Base-by-base conservation (phyloP, 92 coral and sea anemone species). In the Porites divaricata region DNA sequence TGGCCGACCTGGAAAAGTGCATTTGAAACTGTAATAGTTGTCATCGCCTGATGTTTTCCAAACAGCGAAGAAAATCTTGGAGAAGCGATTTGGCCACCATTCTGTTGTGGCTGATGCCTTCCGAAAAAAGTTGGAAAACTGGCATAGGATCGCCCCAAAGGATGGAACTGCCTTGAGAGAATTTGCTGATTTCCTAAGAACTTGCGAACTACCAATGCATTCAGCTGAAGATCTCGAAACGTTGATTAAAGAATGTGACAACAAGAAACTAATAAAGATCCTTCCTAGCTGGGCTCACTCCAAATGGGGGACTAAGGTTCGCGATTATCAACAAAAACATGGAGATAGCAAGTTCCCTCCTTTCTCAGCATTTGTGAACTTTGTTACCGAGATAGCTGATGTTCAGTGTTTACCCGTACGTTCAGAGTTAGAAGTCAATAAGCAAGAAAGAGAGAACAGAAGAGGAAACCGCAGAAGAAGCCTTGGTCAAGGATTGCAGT, bases 281-380 rank as follows among this genome's bases (percentile, higher is more conserved):
- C n/a, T 89, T 11, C 89, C 92, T 0, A 89, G 73, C 80, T 89
- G 92, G 92, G 80, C 79, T 11, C 91, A 86, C 52, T 77, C 88
- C 24, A 87, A 91, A 41, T 90, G 92, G 94, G 81, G 88, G 1
- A 61, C 68, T 24, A 90, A 24, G 20, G 92, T 89, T 15, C 84
- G 89, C 48, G 87, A 80, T 9, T 90, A 66, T 54, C 90, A 85
- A 51, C 23, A 13, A n/a, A 80, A 81, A 74, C 72, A 77, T 76
- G 92, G 92, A 4, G 92, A 89, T 22, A 53, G 24, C 59, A 77
- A 78, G 54, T 89, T 89, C 53, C 89, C 84, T 20, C 92, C 92
- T 4, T 89, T 89, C 23, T 28, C 69, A 9, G 83, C 79, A 19
- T 89, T 89, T 63, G 92, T 85, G 10, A 19, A 41, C n/a, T 89